phyloP scores from a whole-genome alignment of 2,797 vertebrate genomes.

The Oreochromis mossambicus region DNA sequence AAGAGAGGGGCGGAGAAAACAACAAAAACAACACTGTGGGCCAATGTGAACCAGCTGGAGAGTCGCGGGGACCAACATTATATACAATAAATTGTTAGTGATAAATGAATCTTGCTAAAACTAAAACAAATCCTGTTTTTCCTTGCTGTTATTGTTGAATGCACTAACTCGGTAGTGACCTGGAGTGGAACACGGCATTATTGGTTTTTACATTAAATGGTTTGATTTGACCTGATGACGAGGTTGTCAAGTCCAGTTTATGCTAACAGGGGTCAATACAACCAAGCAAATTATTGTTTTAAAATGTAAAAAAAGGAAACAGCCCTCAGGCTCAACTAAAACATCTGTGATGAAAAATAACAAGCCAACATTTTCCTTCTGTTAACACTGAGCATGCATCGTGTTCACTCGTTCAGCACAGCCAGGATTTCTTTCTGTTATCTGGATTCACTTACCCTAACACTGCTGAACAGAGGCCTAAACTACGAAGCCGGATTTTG shows the following conservation, averaged over 20 bases:
- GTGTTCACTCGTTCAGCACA: background rate
- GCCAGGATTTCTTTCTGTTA: background rate
- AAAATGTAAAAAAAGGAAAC: background rate
- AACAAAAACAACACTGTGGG: too few relatives aligned
- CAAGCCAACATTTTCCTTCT: background rate
- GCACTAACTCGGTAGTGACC: too few relatives aligned
- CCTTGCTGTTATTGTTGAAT: too few relatives aligned
- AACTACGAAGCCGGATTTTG: background rate
- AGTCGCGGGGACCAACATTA: too few relatives aligned
- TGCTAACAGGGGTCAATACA: background rate
- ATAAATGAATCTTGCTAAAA: too few relatives aligned
- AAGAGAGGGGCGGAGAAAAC: too few relatives aligned
- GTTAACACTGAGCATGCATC: background rate
- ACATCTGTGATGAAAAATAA: background rate
- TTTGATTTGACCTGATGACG: background rate
- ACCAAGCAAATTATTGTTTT: background rate
- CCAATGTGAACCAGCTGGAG: too few relatives aligned
- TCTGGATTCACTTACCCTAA: background rate
- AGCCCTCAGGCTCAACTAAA: background rate
- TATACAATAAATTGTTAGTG: too few relatives aligned
- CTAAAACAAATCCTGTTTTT: too few relatives aligned
- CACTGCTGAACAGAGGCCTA: background rate
- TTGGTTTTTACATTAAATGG: background rate
- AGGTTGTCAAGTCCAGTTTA: background rate
- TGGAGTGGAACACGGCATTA: accelerated